A percentile compares a stretch with the other conserved stretches of the same genome.
phyloP scores from a whole-genome alignment of 2,888 invertebrate species.

The Drosophila merina region DNA sequence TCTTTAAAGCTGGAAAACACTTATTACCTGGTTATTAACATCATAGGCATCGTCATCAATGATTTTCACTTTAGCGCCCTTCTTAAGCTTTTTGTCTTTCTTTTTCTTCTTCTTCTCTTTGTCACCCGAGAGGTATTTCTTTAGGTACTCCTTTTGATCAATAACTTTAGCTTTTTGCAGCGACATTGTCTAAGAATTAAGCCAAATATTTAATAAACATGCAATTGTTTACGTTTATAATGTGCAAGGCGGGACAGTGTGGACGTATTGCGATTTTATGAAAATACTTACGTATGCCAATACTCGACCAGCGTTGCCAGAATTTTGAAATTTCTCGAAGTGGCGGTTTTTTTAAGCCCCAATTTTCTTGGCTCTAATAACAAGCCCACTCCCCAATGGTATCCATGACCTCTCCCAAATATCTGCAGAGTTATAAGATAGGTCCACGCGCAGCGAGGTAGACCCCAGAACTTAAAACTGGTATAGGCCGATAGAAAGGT shows the following conservation, averaged over 20 bases:
- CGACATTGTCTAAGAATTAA: slow-evolving; percentile 60
- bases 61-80: slow-evolving; percentile 86
- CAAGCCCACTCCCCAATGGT: no score
- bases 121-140: slow-evolving; percentile 89
- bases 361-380: no score
- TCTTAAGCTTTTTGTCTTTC: slow-evolving; percentile 70
- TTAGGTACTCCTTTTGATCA: slow-evolving; percentile 91
- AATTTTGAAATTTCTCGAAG: background rate
- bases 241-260: background rate
- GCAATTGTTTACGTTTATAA: slow-evolving; percentile 25
- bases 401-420: no score
- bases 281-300: background rate
- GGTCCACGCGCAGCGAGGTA: no score
- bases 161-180: slow-evolving; percentile 82
- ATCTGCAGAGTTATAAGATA: no score
- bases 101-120: slow-evolving; percentile 87
- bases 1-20: background rate
- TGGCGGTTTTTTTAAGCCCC: no score
- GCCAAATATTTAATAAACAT: background rate
- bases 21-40: slow-evolving; percentile 53
- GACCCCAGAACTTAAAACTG: no score
- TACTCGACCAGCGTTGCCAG: background rate
- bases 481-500: no score
- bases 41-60: slow-evolving; percentile 91
- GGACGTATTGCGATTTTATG: background rate